Evolutionary conservation across 2,797 vertebrate species (phyloP).

Genomic region (Helicolenus hilgendorfi): DNA sequence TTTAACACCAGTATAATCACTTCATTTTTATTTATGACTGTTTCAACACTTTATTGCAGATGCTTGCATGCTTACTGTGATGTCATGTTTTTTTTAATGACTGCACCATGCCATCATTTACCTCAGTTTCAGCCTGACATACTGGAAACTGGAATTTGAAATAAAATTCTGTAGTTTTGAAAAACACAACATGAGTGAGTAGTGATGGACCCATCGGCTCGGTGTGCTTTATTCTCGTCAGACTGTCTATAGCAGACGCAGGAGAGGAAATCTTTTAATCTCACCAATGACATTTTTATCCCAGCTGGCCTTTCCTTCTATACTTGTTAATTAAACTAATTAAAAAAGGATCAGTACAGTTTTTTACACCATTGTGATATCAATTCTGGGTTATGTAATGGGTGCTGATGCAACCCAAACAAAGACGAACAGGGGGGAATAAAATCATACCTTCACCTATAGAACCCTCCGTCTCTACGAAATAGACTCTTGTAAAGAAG

Average conservation of each 20-base stretch:
- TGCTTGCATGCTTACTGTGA: not conserved
- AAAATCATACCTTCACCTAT: not conserved
- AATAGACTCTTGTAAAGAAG: not conserved
- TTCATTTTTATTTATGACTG: not conserved
- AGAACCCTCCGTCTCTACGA: not conserved
- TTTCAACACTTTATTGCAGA: not conserved
- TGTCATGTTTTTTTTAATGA: not conserved
- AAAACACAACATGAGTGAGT: not conserved
- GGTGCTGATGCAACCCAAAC: not conserved
- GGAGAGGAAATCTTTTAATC: not conserved
- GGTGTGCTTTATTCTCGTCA: not conserved
- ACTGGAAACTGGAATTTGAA: constrained; percentile 1
- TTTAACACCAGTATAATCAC: not conserved
- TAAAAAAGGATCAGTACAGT: not conserved
- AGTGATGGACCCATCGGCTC: not conserved
- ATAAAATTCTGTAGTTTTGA: constrained; percentile 6
- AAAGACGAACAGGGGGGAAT: not conserved
- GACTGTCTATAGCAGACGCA: not conserved
- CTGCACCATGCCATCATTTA: not conserved
- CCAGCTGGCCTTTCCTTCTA: not conserved
- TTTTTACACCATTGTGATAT: not conserved
- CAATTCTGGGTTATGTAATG: not conserved
- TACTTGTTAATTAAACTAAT: not conserved
- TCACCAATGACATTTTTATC: not conserved
- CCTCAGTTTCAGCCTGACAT: not conserved